Percentiles rank a stretch among this genome's conserved stretches.
Evolutionary conservation across 1,140 invertebrate species (phyloP).

Genomic region (Zaprionus vittiger): DNA sequence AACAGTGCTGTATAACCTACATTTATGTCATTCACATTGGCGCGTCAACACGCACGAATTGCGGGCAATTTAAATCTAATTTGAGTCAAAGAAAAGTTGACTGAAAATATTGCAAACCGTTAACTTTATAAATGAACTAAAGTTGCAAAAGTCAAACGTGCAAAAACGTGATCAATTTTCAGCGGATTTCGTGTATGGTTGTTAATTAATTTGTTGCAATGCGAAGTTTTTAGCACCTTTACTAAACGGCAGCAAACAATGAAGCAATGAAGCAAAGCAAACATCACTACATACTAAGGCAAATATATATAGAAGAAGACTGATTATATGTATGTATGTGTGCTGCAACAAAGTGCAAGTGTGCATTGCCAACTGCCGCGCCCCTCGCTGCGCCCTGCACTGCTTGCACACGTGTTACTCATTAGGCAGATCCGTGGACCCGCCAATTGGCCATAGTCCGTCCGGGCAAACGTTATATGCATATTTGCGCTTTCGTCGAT

Average conservation of each 20-base stretch:
- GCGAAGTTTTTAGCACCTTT: slow-evolving; percentile 60
- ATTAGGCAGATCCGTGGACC: slow-evolving; percentile 41
- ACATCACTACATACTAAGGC: not conserved
- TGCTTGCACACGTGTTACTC: slow-evolving; percentile 65
- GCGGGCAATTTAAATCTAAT: slow-evolving; percentile 8
- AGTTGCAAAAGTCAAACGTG: not conserved
- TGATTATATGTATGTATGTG: slow-evolving; percentile 5
- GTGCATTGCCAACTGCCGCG: not conserved
- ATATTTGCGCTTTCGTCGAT: slow-evolving; percentile 14
- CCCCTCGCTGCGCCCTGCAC: not conserved
- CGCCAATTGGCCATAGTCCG: slow-evolving; percentile 18
- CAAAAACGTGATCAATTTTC: slow-evolving; percentile 53
- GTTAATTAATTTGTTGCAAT: slow-evolving; percentile 70
- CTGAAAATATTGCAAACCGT: not conserved
- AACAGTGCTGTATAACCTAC: not conserved
- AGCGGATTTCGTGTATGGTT: slow-evolving; percentile 39
- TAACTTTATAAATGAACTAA: not conserved
- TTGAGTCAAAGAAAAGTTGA: not conserved
- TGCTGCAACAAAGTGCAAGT: slow-evolving; percentile 23
- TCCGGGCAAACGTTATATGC: slow-evolving; percentile 11
- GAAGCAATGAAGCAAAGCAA: slow-evolving; percentile 51
- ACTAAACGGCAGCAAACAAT: slow-evolving; percentile 19
- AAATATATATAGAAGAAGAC: not conserved
- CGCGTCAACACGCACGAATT: not conserved
- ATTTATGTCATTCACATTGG: slow-evolving; percentile 24